Conservation (phyloP, 2,888 invertebrate species). For the Cordilura impudica region DNA sequence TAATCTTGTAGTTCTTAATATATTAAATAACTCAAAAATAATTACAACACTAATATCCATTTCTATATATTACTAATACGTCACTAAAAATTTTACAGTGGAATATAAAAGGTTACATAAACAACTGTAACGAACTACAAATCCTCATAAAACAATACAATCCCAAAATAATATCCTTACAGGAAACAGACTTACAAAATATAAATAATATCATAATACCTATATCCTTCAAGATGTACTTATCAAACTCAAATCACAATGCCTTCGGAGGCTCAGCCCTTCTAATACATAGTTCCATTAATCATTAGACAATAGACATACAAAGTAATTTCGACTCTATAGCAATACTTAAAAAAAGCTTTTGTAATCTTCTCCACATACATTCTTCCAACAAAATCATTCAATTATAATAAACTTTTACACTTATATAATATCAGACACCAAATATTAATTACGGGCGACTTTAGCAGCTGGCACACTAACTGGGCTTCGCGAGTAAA, state of each 20-base stretch:
- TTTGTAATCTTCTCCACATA: neutral
- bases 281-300: neutral
- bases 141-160: neutral
- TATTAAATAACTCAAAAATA: too few relatives aligned
- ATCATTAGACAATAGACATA: neutral
- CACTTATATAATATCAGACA: too few relatives aligned
- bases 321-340: neutral
- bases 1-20: too few relatives aligned
- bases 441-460: too few relatives aligned
- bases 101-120: neutral
- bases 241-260: neutral
- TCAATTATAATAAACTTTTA: too few relatives aligned
- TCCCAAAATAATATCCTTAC: neutral
- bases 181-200: neutral
- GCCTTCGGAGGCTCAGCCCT: neutral
- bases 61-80: neutral
- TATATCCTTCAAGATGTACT: neutral
- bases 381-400: neutral
- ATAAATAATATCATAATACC: neutral
- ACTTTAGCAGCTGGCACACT: neutral
- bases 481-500: neutral
- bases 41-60: too few relatives aligned
- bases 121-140: neutral
- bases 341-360: neutral
- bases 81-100: neutral